Evolutionary conservation across 2,888 invertebrate genomes (phyloP).

Genomic region (Corythucha ciliata): DNA sequence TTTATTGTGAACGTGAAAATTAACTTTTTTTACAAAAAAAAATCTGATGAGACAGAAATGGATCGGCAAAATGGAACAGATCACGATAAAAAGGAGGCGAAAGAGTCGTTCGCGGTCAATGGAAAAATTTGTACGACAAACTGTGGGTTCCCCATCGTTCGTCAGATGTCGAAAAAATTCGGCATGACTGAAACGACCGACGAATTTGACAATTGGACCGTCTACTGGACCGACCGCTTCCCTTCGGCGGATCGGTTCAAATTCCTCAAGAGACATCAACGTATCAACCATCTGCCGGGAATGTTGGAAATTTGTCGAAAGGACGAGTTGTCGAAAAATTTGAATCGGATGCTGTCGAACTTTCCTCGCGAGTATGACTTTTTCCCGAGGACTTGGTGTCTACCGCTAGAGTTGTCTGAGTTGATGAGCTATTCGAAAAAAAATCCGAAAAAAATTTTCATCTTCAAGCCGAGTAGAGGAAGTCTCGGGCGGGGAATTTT

Average conservation of each 20-base stretch:
- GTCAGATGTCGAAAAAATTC: constrained; percentile 57
- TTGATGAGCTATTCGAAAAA: constrained; percentile 53
- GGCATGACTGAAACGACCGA: constrained; percentile 64
- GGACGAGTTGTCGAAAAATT: constrained; percentile 76
- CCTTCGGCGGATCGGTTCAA: constrained; percentile 78
- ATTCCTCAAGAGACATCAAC: constrained; percentile 84
- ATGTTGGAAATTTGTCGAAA: constrained; percentile 84
- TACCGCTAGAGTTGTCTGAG: constrained; percentile 48
- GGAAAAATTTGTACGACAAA: constrained; percentile 54
- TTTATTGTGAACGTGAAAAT: no score
- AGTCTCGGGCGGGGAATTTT: constrained; percentile 85
- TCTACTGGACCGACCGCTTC: constrained; percentile 83
- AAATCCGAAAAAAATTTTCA: constrained; percentile 63
- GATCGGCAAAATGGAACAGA: no score
- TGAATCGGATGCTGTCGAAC: constrained; percentile 78
- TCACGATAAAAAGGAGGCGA: not conserved
- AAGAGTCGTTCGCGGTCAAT: no score
- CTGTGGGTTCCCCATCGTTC: constrained; percentile 65
- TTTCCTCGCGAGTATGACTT: constrained; percentile 86
- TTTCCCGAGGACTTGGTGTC: constrained; percentile 88
- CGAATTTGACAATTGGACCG: constrained; percentile 76
- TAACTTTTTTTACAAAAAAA: no score
- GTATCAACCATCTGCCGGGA: constrained; percentile 88
- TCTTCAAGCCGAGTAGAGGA: constrained; percentile 83
- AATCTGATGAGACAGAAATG: no score